Conservation (phyloP, 2,113 vertebrate species). For the Crocuta crocuta region DNA sequence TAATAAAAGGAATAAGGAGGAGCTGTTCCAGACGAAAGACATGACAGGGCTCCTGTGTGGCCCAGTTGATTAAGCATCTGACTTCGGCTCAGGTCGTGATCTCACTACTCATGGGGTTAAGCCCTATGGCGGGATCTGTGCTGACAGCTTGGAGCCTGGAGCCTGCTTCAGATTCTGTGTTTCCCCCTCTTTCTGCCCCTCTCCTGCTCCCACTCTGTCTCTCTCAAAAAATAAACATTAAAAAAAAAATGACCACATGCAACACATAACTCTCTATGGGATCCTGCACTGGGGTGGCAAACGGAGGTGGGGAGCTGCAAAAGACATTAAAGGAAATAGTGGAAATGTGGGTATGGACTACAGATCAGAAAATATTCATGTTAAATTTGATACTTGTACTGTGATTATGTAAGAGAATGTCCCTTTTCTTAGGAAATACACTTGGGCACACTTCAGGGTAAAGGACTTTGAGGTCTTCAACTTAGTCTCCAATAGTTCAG, state of each 20-base stretch:
- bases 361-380: neutral
- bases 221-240: too few species aligned
- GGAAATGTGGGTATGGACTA: neutral
- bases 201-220: too few species aligned
- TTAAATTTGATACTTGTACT: neutral
- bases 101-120: too few species aligned
- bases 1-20: neutral
- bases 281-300: neutral
- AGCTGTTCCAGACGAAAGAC: neutral
- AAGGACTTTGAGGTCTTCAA: neutral
- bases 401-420: neutral
- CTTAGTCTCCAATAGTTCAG: neutral
- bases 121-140: too few species aligned
- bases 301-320: neutral
- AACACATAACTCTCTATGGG: neutral
- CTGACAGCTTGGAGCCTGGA: too few species aligned
- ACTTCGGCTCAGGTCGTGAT: too few species aligned
- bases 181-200: too few species aligned
- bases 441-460: neutral
- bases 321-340: neutral
- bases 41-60: neutral
- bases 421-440: neutral
- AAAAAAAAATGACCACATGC: neutral
- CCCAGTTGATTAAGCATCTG: too few species aligned
- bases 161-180: too few species aligned